These are phyloP conservation scores for Neotoma lepida DNA, from an alignment of 2,113 vertebrate species.

Conservation along the genomic window DNA sequence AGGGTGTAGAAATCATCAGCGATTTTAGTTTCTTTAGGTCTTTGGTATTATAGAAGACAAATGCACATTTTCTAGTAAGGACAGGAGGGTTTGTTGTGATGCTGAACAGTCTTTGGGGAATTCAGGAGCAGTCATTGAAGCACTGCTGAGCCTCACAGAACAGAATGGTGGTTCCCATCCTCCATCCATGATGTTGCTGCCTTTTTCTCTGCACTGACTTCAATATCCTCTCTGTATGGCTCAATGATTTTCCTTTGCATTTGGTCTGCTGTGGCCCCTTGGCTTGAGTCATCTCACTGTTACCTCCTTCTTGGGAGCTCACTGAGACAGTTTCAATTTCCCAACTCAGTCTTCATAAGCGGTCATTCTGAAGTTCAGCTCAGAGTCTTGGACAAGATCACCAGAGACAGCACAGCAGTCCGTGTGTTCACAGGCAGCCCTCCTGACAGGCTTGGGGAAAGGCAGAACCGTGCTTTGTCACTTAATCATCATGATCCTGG, in stretches of 20 bases:
- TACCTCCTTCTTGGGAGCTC: neutral
- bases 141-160: too few relatives aligned
- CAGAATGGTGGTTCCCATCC: neutral
- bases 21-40: neutral
- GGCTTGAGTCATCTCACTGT: neutral
- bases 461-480: neutral
- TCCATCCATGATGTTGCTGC: neutral
- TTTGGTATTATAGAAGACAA: slow-evolving; percentile 20
- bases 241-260: neutral
- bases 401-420: neutral
- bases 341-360: neutral
- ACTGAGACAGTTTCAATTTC: neutral
- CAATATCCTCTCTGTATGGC: neutral
- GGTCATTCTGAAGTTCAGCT: neutral
- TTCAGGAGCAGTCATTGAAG: neutral
- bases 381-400: neutral
- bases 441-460: neutral
- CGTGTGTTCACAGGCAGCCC: neutral
- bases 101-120: neutral
- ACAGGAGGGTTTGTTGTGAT: neutral
- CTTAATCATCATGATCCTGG: neutral
- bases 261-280: neutral
- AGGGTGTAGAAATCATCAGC: neutral
- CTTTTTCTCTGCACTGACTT: neutral
- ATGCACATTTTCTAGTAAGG: neutral